Evolutionary conservation across 2,113 vertebrate species (phyloP).

Genomic region (Peromyscus californicus): DNA sequence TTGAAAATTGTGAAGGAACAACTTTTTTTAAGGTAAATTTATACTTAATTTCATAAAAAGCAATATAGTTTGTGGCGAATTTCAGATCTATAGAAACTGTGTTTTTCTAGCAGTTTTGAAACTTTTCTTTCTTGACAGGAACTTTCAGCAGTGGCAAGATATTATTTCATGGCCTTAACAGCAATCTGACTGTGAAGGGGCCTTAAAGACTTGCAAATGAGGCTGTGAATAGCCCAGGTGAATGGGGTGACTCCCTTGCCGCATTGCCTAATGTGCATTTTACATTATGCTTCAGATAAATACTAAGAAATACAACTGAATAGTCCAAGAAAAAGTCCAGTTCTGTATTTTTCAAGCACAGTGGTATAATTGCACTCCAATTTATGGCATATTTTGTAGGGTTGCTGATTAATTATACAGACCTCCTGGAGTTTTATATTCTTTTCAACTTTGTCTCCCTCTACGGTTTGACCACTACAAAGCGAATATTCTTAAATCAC

Average conservation of each 20-base stretch:
- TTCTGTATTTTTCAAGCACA: slow-evolving; percentile 60
- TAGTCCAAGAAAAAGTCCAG: slow-evolving; percentile 12
- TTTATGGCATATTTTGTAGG: slow-evolving; percentile 56
- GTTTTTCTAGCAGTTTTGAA: slow-evolving; percentile 7
- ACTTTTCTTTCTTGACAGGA: slow-evolving; percentile 53
- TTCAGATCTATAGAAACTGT: neutral
- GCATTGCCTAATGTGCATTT: slow-evolving; percentile 53
- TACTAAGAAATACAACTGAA: slow-evolving; percentile 73
- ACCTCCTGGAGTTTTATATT: slow-evolving; percentile 73
- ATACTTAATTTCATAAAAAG: slow-evolving; percentile 8
- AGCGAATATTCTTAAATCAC: slow-evolving; percentile 50
- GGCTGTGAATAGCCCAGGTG: slow-evolving; percentile 47
- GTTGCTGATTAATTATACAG: slow-evolving; percentile 76
- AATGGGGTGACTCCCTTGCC: slow-evolving; percentile 39
- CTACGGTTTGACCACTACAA: slow-evolving; percentile 59
- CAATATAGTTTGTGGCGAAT: neutral
- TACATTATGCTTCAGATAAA: slow-evolving; percentile 59
- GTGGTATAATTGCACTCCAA: slow-evolving; percentile 67
- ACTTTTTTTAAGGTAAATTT: neutral
- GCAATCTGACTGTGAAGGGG: slow-evolving; percentile 63
- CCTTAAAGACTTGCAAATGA: slow-evolving; percentile 56
- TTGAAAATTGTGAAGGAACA: neutral
- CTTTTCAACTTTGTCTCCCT: slow-evolving; percentile 71
- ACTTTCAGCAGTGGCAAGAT: slow-evolving; percentile 16
- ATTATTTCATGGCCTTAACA: slow-evolving; percentile 52